phyloP scores from a whole-genome alignment of 2,797 vertebrate genomes.

The Discoglossus pictus region DNA sequence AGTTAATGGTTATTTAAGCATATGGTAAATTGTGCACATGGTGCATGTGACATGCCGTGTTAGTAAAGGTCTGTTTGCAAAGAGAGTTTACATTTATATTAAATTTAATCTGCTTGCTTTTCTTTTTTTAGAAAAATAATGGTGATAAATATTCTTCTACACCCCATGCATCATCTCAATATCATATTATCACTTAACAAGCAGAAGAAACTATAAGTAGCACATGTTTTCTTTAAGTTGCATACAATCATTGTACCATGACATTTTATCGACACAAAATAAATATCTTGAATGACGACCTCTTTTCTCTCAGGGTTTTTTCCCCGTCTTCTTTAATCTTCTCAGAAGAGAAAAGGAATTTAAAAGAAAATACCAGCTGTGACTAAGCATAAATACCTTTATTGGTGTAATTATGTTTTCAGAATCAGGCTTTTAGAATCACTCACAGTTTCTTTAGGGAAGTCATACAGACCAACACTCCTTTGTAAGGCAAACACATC shows the following conservation, averaged over 20 bases:
- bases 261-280: not conserved
- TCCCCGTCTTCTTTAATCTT: not conserved
- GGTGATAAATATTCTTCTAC: not conserved
- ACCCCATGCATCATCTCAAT: not conserved
- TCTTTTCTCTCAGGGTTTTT: not conserved
- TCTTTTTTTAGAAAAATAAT: not conserved
- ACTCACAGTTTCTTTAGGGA: no score
- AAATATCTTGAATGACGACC: not conserved
- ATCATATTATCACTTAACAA: not conserved
- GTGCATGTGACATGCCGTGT: not conserved
- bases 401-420: not conserved
- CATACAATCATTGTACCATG: not conserved
- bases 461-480: no score
- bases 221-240: not conserved
- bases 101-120: conserved; percentile 1
- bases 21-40: no score
- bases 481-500: no score
- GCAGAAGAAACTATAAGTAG: not conserved
- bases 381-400: not conserved
- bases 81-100: not conserved
- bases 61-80: not conserved
- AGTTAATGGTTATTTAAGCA: not conserved
- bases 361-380: not conserved
- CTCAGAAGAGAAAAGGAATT: not conserved
- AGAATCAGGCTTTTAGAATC: not conserved